Base-by-base conservation (phyloP, 2,113 vertebrate species). In the Ophthalmolycus amberensis region DNA sequence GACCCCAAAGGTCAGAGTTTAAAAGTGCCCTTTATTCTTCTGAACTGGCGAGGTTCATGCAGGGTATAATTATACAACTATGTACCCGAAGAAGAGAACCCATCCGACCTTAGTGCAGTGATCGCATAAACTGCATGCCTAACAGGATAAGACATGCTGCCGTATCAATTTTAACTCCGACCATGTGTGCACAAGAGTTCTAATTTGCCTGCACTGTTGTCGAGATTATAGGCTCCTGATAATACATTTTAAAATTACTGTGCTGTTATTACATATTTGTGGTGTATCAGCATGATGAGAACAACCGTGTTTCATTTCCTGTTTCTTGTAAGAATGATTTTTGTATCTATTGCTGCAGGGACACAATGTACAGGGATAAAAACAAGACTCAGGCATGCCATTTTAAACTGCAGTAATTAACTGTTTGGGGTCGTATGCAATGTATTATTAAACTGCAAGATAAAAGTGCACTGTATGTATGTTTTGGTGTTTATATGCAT, bases 301-400 rank as follows among this genome's bases (percentile, higher is more conserved):
- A 82, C 59, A 88, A 56, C 50, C 59, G 52, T n/a, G 58, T 75
- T 89, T 90, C 9, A 91, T 88, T 92, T 92, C 89, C 86, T 87
- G 83, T 86, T 87, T 80, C 44, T 56, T 5, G 67, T 40, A 56
- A 70, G 64, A 82, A 16, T 71, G 18, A 85, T 62, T 54, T 88
- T 76, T 79, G 44, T 40, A 60, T 80, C 59, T 70, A 5, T 54
- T 65, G 68, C 75, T 85, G 80, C 71, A 75, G 66, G 67, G 69
- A 80, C 5, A 65, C 22, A 78, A 59, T 80, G 65, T 25, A 76
- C 56, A 71, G 38, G 48, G 80, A 72, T 75, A 70, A 48, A 48
- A 48, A 74, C 20, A n/a, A 25, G 14, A 25, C 15, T 50, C 6
- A 67, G 50, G 11, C 34, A 37, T 75, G 42, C 3, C 34, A 48